Conservation (phyloP, 2,888 invertebrate genomes). For the Leptinotarsa haldemani region DNA sequence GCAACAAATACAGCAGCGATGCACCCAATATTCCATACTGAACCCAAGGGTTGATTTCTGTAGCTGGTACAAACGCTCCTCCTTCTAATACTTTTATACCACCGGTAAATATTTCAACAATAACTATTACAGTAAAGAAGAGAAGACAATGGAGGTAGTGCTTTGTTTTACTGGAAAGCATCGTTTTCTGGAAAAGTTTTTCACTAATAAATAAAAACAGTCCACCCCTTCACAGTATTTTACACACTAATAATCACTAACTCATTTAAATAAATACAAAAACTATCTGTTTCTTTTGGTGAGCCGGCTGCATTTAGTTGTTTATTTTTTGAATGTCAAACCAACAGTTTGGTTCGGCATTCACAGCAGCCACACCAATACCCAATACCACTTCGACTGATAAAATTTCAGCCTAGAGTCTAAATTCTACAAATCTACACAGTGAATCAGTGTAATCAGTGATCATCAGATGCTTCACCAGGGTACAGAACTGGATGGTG, state of each 20-base stretch:
- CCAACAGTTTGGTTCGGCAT: neutral
- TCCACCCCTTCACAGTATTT: neutral
- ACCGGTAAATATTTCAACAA: constrained; percentile 74
- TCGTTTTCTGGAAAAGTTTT: neutral
- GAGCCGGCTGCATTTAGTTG: neutral
- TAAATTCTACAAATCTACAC: too few species aligned
- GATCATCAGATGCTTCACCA: too few species aligned
- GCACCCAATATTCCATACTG: constrained; percentile 83
- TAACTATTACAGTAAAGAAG: constrained; percentile 78
- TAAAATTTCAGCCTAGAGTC: too few species aligned
- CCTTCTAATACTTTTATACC: constrained; percentile 66
- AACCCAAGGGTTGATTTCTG: constrained; percentile 82
- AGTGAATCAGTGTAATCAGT: too few species aligned
- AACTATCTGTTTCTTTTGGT: neutral
- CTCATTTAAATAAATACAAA: neutral
- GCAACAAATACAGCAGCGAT: constrained; percentile 79
- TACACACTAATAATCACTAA: neutral
- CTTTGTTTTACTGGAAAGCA: constrained; percentile 73
- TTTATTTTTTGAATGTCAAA: constrained; percentile 10
- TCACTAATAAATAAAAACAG: neutral
- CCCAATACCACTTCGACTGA: neutral
- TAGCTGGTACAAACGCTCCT: constrained; percentile 63
- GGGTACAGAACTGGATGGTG: too few species aligned
- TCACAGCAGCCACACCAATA: neutral
- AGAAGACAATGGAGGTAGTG: constrained; percentile 85